phyloP scores from a whole-genome alignment of 2,113 vertebrate genomes.

The Casuarius casuarius region DNA sequence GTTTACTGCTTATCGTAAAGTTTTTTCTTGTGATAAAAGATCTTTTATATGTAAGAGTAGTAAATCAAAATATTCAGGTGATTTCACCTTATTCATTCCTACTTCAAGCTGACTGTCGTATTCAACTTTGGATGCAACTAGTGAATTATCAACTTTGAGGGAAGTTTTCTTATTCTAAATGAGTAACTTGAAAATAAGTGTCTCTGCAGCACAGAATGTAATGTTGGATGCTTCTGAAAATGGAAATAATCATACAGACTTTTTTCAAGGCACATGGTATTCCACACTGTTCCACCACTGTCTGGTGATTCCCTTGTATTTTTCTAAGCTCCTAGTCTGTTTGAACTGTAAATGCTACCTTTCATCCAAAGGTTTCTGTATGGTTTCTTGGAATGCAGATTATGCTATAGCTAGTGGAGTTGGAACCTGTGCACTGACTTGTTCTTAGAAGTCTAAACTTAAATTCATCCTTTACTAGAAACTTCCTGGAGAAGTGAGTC shows the following conservation, averaged over 20 bases:
- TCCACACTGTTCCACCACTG: not conserved
- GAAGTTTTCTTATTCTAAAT: not conserved
- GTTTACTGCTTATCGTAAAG: not conserved
- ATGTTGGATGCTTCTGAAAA: not conserved
- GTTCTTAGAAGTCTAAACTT: not conserved
- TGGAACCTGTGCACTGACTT: not conserved
- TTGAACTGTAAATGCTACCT: not conserved
- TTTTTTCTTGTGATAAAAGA: not conserved
- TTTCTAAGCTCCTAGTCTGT: not conserved
- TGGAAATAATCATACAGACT: not conserved
- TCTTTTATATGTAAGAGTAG: not conserved
- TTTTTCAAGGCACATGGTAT: not conserved
- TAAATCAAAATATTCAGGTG: not conserved
- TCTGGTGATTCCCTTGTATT: not conserved
- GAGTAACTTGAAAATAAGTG: not conserved
- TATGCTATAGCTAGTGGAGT: not conserved
- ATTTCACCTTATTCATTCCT: not conserved
- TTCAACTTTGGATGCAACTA: not conserved
- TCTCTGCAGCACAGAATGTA: not conserved
- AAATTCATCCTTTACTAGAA: not conserved
- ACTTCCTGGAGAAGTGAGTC: not conserved
- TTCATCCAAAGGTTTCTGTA: not conserved
- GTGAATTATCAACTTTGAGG: not conserved
- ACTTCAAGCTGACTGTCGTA: not conserved
- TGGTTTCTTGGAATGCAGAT: not conserved